Evolutionary conservation across 2,888 invertebrate species (phyloP).

Genomic region (Drosophila maculinotata): DNA sequence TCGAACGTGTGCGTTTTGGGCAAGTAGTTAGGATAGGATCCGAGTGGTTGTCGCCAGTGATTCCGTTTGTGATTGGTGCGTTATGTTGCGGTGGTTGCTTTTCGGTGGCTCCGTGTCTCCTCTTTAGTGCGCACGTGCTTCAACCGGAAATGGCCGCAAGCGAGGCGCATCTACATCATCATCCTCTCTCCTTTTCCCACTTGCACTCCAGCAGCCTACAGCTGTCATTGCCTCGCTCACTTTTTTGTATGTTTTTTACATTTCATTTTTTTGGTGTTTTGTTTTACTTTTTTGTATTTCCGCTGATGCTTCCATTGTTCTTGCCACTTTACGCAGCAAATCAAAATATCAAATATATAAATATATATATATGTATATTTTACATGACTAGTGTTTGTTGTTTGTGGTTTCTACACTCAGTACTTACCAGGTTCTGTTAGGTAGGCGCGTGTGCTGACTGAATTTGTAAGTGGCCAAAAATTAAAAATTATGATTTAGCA

Average conservation of each 20-base stretch:
- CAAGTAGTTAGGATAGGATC: conserved; percentile 61
- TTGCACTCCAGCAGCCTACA: conserved; percentile 24
- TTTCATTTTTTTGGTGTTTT: conserved; percentile 40
- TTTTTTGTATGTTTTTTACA: conserved; percentile 45
- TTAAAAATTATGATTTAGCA: conserved; percentile 29
- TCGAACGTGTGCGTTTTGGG: conserved; percentile 81
- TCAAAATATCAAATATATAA: conserved; percentile 61
- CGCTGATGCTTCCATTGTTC: conserved; percentile 74
- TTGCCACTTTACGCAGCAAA: conserved; percentile 79
- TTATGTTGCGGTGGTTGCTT: conserved; percentile 58
- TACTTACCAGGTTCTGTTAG: conserved; percentile 27
- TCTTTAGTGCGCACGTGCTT: conserved; percentile 82
- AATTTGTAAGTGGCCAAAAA: conserved; percentile 71
- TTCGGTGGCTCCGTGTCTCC: conserved; percentile 46
- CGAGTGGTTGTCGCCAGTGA: conserved; percentile 25
- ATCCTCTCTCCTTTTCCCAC: conserved; percentile 42
- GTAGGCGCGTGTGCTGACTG: conserved; percentile 59
- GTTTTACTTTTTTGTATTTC: conserved; percentile 64
- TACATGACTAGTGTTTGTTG: conserved; percentile 20
- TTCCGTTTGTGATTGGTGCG: conserved; percentile 55
- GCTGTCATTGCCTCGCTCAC: conserved; percentile 61
- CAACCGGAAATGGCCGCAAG: conserved; percentile 83
- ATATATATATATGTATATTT: conserved; percentile 28
- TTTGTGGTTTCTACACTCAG: conserved; percentile 7
- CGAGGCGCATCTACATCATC: conserved; percentile 74